phyloP scores from a whole-genome alignment of 2,797 vertebrate species.

The Myotis planiceps region DNA sequence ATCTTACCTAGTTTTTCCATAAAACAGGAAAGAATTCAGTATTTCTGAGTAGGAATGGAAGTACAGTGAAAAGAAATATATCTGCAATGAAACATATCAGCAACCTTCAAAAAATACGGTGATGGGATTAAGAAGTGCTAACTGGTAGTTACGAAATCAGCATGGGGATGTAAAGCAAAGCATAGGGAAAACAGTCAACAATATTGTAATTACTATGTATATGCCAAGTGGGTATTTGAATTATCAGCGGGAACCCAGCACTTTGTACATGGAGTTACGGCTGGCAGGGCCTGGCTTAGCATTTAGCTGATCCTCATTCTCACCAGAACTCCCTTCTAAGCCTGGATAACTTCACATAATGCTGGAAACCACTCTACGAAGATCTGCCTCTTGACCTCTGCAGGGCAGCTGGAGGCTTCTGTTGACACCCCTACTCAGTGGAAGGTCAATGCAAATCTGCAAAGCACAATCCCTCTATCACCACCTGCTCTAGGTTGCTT shows the following conservation, averaged over 20 bases:
- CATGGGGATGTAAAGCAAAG: background rate
- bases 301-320: background rate
- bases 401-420: background rate
- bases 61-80: background rate
- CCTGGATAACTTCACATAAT: background rate
- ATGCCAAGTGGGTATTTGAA: background rate
- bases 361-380: background rate
- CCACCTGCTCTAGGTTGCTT: background rate
- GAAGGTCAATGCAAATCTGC: background rate
- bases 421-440: background rate
- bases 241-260: background rate
- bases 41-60: background rate
- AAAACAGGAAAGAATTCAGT: background rate
- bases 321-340: background rate
- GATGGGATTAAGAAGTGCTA: background rate
- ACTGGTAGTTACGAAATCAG: background rate
- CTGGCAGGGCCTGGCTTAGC: background rate
- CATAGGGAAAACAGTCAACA: background rate
- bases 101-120: background rate
- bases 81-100: background rate
- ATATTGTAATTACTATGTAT: background rate
- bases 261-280: background rate
- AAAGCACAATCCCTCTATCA: background rate
- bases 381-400: background rate
- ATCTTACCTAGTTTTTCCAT: background rate